Evolutionary conservation across 2,888 invertebrate species (phyloP), one percentile per base, ranked within the genome.

Genomic region (Sminthurides aquaticus): DNA sequence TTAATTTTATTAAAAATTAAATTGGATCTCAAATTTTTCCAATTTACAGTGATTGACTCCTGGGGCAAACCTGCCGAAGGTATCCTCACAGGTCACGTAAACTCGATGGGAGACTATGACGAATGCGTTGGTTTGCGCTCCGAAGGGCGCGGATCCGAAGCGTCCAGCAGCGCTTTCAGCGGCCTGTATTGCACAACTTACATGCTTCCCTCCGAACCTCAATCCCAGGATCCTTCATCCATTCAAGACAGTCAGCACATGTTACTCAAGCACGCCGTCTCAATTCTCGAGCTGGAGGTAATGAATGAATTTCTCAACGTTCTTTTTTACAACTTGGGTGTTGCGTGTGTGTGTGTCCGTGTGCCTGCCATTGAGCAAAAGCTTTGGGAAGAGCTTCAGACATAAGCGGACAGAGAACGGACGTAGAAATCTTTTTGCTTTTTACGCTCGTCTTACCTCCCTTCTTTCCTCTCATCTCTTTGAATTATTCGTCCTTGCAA

Each of bases 31-130:
- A n/a, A n/a, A 11, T 3, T 29, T 55, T 11, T 28, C 20, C 22
- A 57, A 43, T 57, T 58, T 43, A n/a, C 24, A 73, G 73, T 73
- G 73, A 49, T 68, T 3, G 73, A 73, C 57, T 63, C 71, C 1
- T 73, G 71, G 70, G 73, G 67, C 3, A 73, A 73, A 49, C 49
- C 67, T 18, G 69, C 71, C n/a, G 73, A 71, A 63, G 73, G 73
- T 8, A 68, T 73, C 15, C 57, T 73, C 0, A 66, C 64, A 34
- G 73, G 71, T 15, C 73, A 73, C 49, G 63, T 71, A 11, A 68
- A 66, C 26, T 66, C 69, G 2, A 57, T 73, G 43, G 73, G 73
- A 8, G 73, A 70, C 48, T 73, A 65, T 62, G 73, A 73, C 27
- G 71, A 71, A 29, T 73, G 73, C 59, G 49, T 71, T 2, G 67